Evolutionary conservation across 2,797 vertebrate genomes (phyloP).

Genomic region (Acestrorhynchus altus): DNA sequence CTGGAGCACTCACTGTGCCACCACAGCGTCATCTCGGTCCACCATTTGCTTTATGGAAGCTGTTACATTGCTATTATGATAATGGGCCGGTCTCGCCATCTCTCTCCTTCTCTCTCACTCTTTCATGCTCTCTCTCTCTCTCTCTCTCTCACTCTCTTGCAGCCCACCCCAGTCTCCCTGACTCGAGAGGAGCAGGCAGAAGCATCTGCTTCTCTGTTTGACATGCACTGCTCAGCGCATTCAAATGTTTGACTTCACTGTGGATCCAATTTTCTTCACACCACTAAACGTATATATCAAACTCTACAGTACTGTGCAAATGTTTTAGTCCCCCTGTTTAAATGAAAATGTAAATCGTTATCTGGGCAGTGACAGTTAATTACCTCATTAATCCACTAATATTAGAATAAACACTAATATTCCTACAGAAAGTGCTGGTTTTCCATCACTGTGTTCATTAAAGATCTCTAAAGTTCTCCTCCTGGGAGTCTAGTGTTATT

Average conservation of each 20-base stretch:
- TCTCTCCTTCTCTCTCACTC: neutral
- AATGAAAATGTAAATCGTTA: too few species aligned
- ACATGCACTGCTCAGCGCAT: slow-evolving; percentile 62
- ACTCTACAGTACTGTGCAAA: slow-evolving; percentile 61
- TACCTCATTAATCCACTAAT: too few species aligned
- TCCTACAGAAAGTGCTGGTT: too few species aligned
- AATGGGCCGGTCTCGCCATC: slow-evolving; percentile 2
- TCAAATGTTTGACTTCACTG: slow-evolving; percentile 54
- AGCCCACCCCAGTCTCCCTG: slow-evolving; percentile 37
- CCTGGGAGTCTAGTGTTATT: too few species aligned
- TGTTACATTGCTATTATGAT: slow-evolving; percentile 33
- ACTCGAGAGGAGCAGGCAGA: slow-evolving; percentile 53
- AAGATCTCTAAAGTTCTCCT: too few species aligned
- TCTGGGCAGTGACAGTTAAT: too few species aligned
- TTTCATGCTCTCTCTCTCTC: neutral
- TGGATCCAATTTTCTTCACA: slow-evolving; percentile 60
- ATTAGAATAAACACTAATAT: too few species aligned
- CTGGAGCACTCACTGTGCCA: slow-evolving; percentile 9
- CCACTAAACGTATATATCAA: slow-evolving; percentile 39
- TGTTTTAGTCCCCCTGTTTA: too few species aligned
- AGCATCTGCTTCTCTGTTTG: slow-evolving; percentile 63
- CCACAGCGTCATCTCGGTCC: slow-evolving; percentile 23
- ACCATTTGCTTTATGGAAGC: slow-evolving; percentile 31
- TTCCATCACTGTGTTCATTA: too few species aligned
- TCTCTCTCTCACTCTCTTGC: neutral